Evolutionary conservation across 2,797 vertebrate species (phyloP), one percentile per base, ranked within the genome.

Genomic region (Channallabes apus): DNA sequence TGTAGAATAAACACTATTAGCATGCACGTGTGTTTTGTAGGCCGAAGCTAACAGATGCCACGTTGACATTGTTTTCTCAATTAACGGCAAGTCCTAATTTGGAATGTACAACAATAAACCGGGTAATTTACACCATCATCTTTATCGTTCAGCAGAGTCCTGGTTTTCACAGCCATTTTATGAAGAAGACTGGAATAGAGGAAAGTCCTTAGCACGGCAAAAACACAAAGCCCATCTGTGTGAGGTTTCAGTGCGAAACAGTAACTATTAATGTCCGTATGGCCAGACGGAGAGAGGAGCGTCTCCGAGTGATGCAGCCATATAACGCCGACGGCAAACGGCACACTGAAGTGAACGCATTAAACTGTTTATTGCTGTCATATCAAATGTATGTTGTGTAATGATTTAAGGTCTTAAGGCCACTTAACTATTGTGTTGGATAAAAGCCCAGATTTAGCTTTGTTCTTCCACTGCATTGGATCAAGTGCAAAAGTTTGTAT

Each of bases 211-310:
- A 88, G 88, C 86, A 62, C 90, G 87, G 86, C 91, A 90, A 91
- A 82, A 93, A 91, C 61, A 20, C 29, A 67, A 82, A 79, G 89
- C 91, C 91, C 93, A 94, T 94, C 94, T 95, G 93, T 85, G 67
- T 62, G 80, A 86, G 88, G 89, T 88, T 24, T 83, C 64, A 88
- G 91, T 89, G 91, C 86, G 86, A 91, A 90, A 91, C 87, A 85
- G 87, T 90, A 90, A 93, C 90, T 84, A 90, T 94, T 93, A 92
- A 92, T 82, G 92, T 91, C 93, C 94, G 90, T 93, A 93, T 94
- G 93, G 90, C 90, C 88, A 83, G 85, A 89, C 87, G 89, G 86
- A 87, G 83, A 69, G 86, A 89, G 80, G 41, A 84, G 80, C 79
- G 78, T 86, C 82, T 82, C 80, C 72, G 68, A 82, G 61, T 86